These are phyloP conservation scores for Bergia sp. DNA, from an alignment of 92 coral and sea anemone genomes.

Conservation along the genomic window DNA sequence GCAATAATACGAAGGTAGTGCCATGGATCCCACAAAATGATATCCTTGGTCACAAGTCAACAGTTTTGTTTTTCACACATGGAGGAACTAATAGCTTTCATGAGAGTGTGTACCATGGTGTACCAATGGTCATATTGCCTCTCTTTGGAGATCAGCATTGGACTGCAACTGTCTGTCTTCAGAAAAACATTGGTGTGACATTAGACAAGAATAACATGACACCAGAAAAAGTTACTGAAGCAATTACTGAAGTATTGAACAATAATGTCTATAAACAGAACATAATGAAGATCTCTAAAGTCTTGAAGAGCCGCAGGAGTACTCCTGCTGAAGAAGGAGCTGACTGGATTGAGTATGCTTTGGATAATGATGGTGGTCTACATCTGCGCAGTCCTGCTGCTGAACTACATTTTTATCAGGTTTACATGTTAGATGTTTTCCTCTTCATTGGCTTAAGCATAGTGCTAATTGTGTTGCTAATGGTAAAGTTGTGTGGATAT, in stretches of 20 bases:
- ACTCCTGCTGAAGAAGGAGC: slow-evolving; percentile 57
- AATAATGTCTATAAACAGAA: slow-evolving; percentile 36
- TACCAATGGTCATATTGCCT: slow-evolving; percentile 20
- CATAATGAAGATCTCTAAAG: slow-evolving; percentile 42
- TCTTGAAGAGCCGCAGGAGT: slow-evolving; percentile 37
- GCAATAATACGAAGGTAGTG: slow-evolving; percentile 19
- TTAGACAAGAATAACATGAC: slow-evolving; percentile 11
- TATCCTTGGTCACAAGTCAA: slow-evolving; percentile 30
- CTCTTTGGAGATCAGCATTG: slow-evolving; percentile 6
- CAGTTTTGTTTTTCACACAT: slow-evolving; percentile 14
- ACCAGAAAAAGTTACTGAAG: slow-evolving; percentile 9
- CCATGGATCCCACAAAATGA: slow-evolving; percentile 39
- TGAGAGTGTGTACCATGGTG: slow-evolving; percentile 34
- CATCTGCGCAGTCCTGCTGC: slow-evolving; percentile 48
- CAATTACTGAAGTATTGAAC: slow-evolving; percentile 25
- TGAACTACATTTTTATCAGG: slow-evolving; percentile 54
- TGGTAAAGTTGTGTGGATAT: slow-evolving; percentile 14
- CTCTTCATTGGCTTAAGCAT: neutral
- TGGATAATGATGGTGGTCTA: slow-evolving; percentile 42
- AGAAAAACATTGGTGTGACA: slow-evolving; percentile 8
- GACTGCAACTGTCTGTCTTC: neutral
- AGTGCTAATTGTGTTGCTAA: neutral
- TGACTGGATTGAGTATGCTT: slow-evolving; percentile 61
- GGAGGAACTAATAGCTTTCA: slow-evolving; percentile 24
- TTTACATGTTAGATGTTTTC: slow-evolving; percentile 54